phyloP scores from a whole-genome alignment of 64 coral and sea anemone species.

The Astreopora myriophthalma region DNA sequence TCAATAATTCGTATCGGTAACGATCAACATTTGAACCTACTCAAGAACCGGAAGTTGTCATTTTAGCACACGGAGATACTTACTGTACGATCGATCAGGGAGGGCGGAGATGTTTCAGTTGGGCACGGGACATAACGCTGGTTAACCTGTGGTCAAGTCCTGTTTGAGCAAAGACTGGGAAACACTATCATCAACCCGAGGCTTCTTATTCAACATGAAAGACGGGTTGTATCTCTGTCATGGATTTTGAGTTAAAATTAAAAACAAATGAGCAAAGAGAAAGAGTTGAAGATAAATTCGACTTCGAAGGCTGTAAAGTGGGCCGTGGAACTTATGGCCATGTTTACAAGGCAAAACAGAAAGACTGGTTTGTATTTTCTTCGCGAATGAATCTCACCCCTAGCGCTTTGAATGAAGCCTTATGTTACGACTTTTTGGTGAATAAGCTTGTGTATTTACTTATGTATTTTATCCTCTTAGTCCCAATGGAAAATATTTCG shows the following conservation, averaged over 20 bases:
- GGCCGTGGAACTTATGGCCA: constrained; percentile 98
- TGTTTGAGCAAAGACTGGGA: too few species aligned
- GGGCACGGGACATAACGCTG: too few species aligned
- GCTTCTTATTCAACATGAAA: too few species aligned
- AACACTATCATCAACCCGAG: too few species aligned
- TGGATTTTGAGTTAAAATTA: constrained; percentile 98
- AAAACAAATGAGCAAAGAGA: constrained; percentile 94
- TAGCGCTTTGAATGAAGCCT: neutral
- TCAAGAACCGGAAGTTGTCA: too few species aligned
- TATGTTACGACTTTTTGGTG: neutral
- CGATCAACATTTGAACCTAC: too few species aligned
- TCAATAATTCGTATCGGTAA: too few species aligned
- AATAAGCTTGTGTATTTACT: neutral
- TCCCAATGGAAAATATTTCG: constrained; percentile 91
- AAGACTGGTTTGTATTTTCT: constrained; percentile 70
- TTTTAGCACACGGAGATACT: too few species aligned
- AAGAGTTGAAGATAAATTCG: constrained; percentile 97
- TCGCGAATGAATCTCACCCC: too few species aligned
- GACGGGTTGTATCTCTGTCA: constrained; percentile 43
- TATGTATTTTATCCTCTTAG: constrained; percentile 2
- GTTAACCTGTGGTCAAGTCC: too few species aligned
- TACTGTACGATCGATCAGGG: too few species aligned
- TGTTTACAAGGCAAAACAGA: constrained; percentile 97
- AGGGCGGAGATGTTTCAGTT: too few species aligned
- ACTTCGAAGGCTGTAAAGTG: constrained; percentile 99